Base-by-base conservation (phyloP, 2,888 invertebrate species). In the Bembecia ichneumoniformis region DNA sequence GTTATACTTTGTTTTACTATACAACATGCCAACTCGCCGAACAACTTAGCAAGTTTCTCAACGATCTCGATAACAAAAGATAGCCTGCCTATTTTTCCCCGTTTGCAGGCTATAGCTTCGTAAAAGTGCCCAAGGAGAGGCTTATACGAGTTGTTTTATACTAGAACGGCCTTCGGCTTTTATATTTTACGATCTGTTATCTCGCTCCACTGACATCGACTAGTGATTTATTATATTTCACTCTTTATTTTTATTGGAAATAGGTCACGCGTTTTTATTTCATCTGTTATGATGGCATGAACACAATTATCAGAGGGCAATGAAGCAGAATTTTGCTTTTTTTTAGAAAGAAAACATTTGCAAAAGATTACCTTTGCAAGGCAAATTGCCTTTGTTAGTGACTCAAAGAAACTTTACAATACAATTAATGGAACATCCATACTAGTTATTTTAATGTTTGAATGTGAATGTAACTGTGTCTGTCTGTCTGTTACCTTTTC, bases 41-140 rank as follows among this genome's bases (percentile, higher is more conserved):
- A 14, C 40, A 40, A 40, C 40, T 40, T 40, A 40, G 40, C 40
- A 40, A 40, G 40, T 40, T 40, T 40, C 40, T 13, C 40, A 40
- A 40, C 40, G 40, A 13, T 40, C 40, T 40, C 14, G 40, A 13
- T 40, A 40, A 40, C 40, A 40, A 40, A 40, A 66, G 60, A 64
- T 64, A 62, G 59, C 60, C 59, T 60, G 55, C 55, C 55, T 58
- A 59, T 54, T 61, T 58, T 57, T 56, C 58, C 54, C 58, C 54
- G 60, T 52, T 47, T 55, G 53, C 56, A 55, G 55, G 52, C 55
- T 56, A 64, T 55, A 56, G 60, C 52, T 57, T 58, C 59, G 68
- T 66, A 68, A 71, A 66, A 58, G 56, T 58, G 55, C 56, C 56
- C 60, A 49, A 52, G 20, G 59, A 64, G 65, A 63, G 58, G 53